A percentile compares a stretch with the other conserved stretches of the same genome.
These are phyloP conservation scores for Spinibarbus caldwelli DNA, from an alignment of 2,797 vertebrate species.

Conservation along the genomic window DNA sequence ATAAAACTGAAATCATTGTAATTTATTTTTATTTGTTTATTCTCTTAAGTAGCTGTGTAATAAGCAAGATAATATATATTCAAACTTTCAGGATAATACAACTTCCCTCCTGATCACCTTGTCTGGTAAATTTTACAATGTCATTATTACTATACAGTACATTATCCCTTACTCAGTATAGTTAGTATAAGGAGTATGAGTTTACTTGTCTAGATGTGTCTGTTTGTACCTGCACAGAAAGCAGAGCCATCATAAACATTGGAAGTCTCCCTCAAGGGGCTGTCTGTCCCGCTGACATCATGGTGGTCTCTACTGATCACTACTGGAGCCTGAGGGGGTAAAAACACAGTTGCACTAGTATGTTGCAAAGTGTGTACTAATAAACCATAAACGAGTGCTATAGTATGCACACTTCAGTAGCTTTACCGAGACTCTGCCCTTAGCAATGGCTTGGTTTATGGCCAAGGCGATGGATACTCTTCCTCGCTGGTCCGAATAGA, in stretches of 20 bases:
- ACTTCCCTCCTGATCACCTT: neutral
- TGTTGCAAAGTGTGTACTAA: neutral
- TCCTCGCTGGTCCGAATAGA: constrained; percentile 96
- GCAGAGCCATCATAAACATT: constrained; percentile 96
- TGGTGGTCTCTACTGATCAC: constrained; percentile 99
- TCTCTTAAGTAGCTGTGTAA: neutral
- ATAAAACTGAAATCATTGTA: neutral
- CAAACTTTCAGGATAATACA: neutral
- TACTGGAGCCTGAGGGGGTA: constrained; percentile 87
- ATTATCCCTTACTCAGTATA: neutral
- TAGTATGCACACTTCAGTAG: neutral
- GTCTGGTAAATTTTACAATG: neutral
- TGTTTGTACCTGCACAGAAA: constrained; percentile 89
- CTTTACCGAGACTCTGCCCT: constrained; percentile 88
- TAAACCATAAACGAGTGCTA: neutral
- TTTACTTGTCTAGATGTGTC: neutral
- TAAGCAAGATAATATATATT: neutral
- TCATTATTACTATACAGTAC: neutral
- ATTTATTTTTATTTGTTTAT: neutral
- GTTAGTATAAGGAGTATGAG: neutral
- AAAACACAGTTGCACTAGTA: no score
- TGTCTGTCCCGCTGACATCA: constrained; percentile 97
- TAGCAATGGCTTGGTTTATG: constrained; percentile 88
- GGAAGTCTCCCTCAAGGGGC: constrained; percentile 96
- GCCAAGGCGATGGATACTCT: constrained; percentile 90